phyloP scores from a whole-genome alignment of 2,113 vertebrate genomes.

The Misgurnus anguillicaudatus region DNA sequence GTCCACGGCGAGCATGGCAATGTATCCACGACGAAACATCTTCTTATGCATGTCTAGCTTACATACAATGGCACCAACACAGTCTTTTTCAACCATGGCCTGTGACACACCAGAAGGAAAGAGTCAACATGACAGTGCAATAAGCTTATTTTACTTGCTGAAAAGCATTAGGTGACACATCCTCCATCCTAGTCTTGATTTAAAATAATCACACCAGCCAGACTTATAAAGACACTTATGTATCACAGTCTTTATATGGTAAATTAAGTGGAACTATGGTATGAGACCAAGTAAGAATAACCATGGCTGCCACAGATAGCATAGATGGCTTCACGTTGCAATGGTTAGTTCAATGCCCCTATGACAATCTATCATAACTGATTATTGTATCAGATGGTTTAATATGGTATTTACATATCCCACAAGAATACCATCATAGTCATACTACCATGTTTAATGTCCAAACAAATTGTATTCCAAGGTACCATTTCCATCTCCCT shows the following conservation, averaged over 20 bases:
- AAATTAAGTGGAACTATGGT: background rate
- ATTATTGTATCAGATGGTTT: too few relatives aligned
- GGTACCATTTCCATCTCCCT: too few relatives aligned
- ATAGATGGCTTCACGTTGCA: background rate
- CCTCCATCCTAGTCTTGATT: background rate
- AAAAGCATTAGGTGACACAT: background rate
- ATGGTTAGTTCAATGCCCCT: background rate
- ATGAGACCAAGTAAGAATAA: too few relatives aligned
- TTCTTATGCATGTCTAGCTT: constrained; percentile 99
- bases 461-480: too few relatives aligned
- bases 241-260: background rate
- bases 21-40: constrained; percentile 99
- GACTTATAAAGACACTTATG: background rate
- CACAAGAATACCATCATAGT: too few relatives aligned
- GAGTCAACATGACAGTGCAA: constrained; percentile 7
- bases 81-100: constrained; percentile 99
- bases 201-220: background rate
- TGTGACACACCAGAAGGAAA: constrained; percentile 66
- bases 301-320: background rate
- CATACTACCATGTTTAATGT: too few relatives aligned
- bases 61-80: constrained; percentile 99
- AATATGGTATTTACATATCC: too few relatives aligned
- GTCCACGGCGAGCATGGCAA: constrained; percentile 99
- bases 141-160: background rate
- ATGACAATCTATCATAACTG: too few relatives aligned